phyloP scores from a whole-genome alignment of 2,113 vertebrate species.

The Eudyptes chrysolophus region DNA sequence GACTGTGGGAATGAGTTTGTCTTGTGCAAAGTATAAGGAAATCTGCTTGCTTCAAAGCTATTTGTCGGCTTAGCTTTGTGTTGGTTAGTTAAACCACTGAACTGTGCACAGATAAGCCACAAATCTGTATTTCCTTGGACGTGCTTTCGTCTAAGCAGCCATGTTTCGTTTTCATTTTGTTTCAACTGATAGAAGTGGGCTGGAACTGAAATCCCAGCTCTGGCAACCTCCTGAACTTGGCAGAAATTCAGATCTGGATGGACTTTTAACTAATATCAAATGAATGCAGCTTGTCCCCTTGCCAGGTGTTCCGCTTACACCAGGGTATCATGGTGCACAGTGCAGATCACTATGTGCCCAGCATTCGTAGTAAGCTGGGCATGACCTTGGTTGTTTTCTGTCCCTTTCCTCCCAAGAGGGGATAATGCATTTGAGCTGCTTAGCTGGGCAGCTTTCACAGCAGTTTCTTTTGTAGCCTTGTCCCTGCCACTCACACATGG shows the following conservation, averaged over 20 bases:
- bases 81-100: slow-evolving; percentile 11
- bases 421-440: slow-evolving; percentile 16
- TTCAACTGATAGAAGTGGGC: slow-evolving; percentile 5
- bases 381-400: slow-evolving; percentile 1
- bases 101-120: background rate
- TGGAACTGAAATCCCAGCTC: slow-evolving; percentile 7
- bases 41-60: background rate
- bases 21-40: background rate
- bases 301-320: slow-evolving; percentile 6
- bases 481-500: background rate
- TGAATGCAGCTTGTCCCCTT: background rate
- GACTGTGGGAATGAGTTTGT: background rate
- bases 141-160: background rate
- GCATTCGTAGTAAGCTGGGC: background rate
- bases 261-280: slow-evolving; percentile 1
- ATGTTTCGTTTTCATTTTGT: background rate
- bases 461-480: background rate
- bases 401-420: background rate
- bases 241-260: background rate
- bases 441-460: background rate
- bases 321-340: background rate
- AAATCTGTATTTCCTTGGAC: slow-evolving; percentile 16
- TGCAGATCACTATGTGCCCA: background rate
- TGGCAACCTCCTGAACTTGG: slow-evolving; percentile 2
- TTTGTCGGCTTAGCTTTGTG: background rate